Percentiles rank a stretch among this genome's conserved stretches.
These are phyloP conservation scores for Caenorhabditis doughertyi DNA, from an alignment of 2,888 invertebrate genomes.

Conservation along the genomic window DNA sequence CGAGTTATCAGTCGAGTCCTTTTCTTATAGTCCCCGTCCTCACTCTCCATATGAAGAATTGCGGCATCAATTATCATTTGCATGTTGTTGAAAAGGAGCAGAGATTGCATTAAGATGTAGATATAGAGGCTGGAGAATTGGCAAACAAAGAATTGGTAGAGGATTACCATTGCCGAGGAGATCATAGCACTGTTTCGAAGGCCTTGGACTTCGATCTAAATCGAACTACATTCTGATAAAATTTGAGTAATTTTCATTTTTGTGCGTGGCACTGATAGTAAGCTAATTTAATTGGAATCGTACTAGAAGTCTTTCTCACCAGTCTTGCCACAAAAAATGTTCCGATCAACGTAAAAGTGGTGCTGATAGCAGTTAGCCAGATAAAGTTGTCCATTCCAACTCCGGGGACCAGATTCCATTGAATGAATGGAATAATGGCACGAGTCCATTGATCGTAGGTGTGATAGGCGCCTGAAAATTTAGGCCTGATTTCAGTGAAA, in stretches of 20 bases:
- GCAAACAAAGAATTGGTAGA: conserved; percentile 62
- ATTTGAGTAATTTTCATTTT: no score
- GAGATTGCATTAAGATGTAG: conserved; percentile 67
- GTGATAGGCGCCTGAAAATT: conserved; percentile 74
- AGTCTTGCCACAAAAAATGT: conserved; percentile 75
- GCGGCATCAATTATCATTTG: conserved; percentile 76
- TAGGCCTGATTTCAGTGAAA: background rate
- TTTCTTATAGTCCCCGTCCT: conserved; percentile 76
- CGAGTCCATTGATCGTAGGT: conserved; percentile 78
- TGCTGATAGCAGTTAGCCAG: conserved; percentile 72
- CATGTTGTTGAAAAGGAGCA: conserved; percentile 75
- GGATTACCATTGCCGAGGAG: conserved; percentile 33
- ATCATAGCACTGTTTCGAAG: conserved; percentile 67
- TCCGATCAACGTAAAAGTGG: conserved; percentile 73
- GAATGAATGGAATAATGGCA: conserved; percentile 75
- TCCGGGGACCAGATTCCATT: conserved; percentile 75
- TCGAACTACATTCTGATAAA: background rate
- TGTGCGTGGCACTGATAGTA: no score
- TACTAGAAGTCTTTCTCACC: conserved; percentile 60
- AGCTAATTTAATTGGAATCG: background rate
- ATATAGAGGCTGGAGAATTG: conserved; percentile 59
- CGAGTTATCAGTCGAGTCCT: conserved; percentile 74
- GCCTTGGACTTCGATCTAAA: conserved; percentile 75
- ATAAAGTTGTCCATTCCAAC: conserved; percentile 70
- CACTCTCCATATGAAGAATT: conserved; percentile 71